Evolutionary conservation across 2,113 vertebrate species (phyloP).

Genomic region (Mormyrus lacerda): DNA sequence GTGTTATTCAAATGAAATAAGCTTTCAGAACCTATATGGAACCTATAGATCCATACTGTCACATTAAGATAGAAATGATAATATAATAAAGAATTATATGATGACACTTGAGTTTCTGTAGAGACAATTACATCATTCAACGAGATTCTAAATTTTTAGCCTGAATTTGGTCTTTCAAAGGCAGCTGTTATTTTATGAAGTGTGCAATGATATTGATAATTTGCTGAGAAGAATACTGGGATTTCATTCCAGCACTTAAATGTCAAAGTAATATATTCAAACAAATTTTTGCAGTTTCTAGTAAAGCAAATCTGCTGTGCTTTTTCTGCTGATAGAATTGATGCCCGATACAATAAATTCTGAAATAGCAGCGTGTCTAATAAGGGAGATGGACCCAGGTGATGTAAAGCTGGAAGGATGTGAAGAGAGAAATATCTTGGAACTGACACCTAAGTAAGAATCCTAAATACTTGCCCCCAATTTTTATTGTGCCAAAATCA

Average conservation of each 20-base stretch:
- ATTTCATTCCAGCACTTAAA: background rate
- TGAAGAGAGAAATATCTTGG: background rate
- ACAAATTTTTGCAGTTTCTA: background rate
- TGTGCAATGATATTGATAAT: background rate
- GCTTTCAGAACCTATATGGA: background rate
- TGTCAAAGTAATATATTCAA: background rate
- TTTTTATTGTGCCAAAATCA: background rate
- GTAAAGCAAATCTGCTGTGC: background rate
- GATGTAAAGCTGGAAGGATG: background rate
- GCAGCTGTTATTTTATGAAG: background rate
- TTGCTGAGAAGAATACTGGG: background rate
- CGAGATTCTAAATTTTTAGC: background rate
- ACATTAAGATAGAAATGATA: background rate
- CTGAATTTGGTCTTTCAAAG: background rate
- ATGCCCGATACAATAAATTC: background rate
- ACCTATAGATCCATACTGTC: background rate
- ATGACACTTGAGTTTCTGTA: background rate
- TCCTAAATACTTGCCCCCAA: background rate
- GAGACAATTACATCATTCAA: background rate
- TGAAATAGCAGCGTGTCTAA: background rate
- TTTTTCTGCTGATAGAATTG: background rate
- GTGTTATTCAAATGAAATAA: background rate
- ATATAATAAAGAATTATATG: background rate
- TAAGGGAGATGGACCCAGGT: background rate
- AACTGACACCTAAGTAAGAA: background rate